phyloP scores from a whole-genome alignment of 2,113 vertebrate genomes.

The Scopus umbretta region DNA sequence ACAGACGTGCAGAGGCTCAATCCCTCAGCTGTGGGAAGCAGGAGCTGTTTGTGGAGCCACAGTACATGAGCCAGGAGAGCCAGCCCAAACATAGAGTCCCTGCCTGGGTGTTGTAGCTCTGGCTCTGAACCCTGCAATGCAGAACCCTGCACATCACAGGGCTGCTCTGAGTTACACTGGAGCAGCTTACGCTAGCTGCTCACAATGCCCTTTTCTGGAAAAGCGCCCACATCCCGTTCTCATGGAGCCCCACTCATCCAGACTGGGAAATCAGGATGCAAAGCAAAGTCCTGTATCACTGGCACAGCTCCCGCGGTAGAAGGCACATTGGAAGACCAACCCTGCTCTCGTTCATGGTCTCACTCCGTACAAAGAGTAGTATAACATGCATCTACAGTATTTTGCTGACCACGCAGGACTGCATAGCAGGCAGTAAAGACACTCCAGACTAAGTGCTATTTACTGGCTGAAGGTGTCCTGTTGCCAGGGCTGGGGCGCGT shows the following conservation, averaged over 20 bases:
- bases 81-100: background rate
- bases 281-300: rapidly evolving
- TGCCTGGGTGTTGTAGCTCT: background rate
- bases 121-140: background rate
- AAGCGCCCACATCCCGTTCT: background rate
- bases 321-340: background rate
- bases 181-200: background rate
- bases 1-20: background rate
- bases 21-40: background rate
- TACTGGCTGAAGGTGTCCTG: background rate
- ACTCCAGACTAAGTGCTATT: background rate
- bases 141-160: background rate
- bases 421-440: background rate
- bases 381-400: background rate
- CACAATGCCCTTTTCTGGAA: background rate
- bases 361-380: background rate
- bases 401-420: background rate
- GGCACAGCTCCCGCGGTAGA: rapidly evolving
- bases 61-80: background rate
- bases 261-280: background rate
- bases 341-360: background rate
- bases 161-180: background rate
- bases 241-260: background rate
- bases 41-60: background rate
- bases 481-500: background rate